Conservation (phyloP, 2,113 vertebrate species). For the Psittacara wagleri region DNA sequence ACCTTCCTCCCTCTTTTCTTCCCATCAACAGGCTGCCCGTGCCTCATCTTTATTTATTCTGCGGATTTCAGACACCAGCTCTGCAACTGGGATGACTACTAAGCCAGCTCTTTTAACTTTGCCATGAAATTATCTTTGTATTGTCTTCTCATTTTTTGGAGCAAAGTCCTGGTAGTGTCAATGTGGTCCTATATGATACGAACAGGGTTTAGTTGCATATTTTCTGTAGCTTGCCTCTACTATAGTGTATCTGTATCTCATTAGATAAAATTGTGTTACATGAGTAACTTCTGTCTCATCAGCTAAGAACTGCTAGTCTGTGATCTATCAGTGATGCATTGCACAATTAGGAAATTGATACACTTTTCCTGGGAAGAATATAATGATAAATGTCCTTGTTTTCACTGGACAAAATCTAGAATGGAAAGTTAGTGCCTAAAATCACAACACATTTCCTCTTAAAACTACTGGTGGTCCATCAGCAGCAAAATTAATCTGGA, state of each 20-base stretch:
- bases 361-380: not conserved
- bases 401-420: not conserved
- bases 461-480: not conserved
- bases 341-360: not conserved
- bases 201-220: not conserved
- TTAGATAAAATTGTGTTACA: not conserved
- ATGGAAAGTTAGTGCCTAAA: not conserved
- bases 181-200: fast-evolving
- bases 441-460: not conserved
- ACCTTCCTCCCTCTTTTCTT: not conserved
- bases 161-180: not conserved
- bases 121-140: not conserved
- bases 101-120: not conserved
- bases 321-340: not conserved
- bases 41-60: not conserved
- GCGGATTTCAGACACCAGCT: not conserved
- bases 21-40: not conserved
- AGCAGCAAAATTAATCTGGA: not conserved
- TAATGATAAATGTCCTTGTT: not conserved
- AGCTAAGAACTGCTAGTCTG: not conserved
- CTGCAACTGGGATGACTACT: not conserved
- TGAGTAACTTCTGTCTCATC: not conserved
- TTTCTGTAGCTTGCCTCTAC: not conserved
- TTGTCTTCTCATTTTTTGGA: not conserved
- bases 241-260: not conserved